Base-by-base conservation (phyloP, 2,113 vertebrate species). In the Gopherus flavomarginatus region DNA sequence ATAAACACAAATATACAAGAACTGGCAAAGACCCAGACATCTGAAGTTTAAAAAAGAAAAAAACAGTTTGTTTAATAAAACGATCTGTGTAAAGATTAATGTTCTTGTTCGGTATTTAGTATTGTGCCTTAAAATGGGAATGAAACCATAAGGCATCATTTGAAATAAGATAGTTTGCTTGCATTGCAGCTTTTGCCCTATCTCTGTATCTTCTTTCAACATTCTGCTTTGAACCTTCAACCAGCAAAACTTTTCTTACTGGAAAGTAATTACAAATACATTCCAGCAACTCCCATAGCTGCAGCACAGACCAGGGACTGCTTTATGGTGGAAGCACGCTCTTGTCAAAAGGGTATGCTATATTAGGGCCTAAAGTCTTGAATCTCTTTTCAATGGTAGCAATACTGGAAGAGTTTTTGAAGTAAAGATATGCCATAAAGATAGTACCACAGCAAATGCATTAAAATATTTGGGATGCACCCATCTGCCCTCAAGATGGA, bases 21-120 rank as follows among this genome's bases (percentile, higher is more conserved):
- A 3, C 81, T 90, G 86, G 92, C 85, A 90, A 84, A 35, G 6
- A 38, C 85, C 82, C 94, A 82, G 95, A 95, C 56, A 89, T 92
- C 91, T 95, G 53, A 92, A 81, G 59, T 95, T 94, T 85, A 96
- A 83, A 94, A 92, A 88, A 91, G 83, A 94, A 82, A 83, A 77
- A 79, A 69, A 89, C 78, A 62, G 83, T 95, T 81, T 75, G 31
- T 84, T 90, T 77, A 75, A 86, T 90, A 89, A 94, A 91, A 38
- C 42, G 14, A 24, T 95, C 96, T 87, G 83, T 44, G 16, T 85
- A 83, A 95, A 96, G 82, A 92, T 90, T 90, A 89, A 87, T 49
- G 85, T 96, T 95, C 93, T 91, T 90, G 79, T 81, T 94, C 0
- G 0, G 44, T 82, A 92, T 38, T 87, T 90, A 62, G 65, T 38